Conservation (phyloP, 1,140 invertebrate genomes). For the Physella acuta region DNA sequence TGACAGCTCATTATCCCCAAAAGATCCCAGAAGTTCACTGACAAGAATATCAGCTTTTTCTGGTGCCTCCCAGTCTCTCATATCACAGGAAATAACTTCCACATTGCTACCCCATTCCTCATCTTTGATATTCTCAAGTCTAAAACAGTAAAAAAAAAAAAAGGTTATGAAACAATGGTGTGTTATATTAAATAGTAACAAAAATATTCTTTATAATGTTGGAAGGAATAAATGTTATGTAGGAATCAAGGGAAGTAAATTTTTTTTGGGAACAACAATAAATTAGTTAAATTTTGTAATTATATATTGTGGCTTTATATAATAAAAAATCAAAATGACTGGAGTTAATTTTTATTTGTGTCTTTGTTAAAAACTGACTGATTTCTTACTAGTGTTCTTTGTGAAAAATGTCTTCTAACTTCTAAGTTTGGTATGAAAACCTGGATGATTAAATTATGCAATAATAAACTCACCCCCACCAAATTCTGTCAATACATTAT, state of each 20-base stretch:
- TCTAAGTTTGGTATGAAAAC: too few relatives aligned
- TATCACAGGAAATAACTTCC: constrained; percentile 71
- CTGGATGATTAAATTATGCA: too few relatives aligned
- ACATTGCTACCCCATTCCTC: constrained; percentile 77
- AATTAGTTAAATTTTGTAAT: background rate
- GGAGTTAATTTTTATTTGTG: background rate
- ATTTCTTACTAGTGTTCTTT: too few relatives aligned
- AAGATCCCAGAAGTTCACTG: constrained; percentile 94
- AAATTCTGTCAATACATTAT: too few relatives aligned
- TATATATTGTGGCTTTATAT: background rate
- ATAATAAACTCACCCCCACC: too few relatives aligned
- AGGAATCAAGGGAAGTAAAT: background rate
- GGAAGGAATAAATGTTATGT: background rate
- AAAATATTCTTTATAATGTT: constrained; percentile 1
- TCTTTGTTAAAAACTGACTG: too few relatives aligned
- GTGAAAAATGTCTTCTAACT: too few relatives aligned
- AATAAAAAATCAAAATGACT: background rate
- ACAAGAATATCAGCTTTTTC: constrained; percentile 87
- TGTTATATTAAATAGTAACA: background rate
- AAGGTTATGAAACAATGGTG: background rate
- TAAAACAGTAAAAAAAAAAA: constrained; percentile 40
- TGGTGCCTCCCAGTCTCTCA: constrained; percentile 78
- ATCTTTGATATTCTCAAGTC: constrained; percentile 74
- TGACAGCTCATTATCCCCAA: constrained; percentile 98
- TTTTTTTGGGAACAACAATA: background rate